Percentiles rank a stretch among this genome's conserved stretches.
phyloP scores from a whole-genome alignment of 2,888 invertebrate species.

The Elmis aenea region DNA sequence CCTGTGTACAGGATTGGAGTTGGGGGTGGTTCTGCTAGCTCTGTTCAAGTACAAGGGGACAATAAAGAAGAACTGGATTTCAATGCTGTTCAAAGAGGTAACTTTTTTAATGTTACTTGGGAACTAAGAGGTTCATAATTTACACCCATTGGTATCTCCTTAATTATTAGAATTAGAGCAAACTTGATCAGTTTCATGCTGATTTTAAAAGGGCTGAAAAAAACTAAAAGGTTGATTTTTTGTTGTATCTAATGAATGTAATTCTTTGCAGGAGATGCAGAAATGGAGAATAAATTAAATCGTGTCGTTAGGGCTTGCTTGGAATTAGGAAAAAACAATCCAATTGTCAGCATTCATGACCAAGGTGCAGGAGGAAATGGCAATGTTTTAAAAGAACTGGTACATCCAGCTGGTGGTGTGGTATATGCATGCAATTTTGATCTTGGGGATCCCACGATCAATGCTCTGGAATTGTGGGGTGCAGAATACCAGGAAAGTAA shows the following conservation, averaged over 20 bases:
- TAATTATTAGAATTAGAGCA: too few species aligned
- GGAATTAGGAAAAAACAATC: conserved; percentile 76
- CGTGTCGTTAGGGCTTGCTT: conserved; percentile 88
- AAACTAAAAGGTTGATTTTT: too few species aligned
- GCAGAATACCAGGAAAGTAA: conserved; percentile 98
- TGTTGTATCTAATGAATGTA: too few species aligned
- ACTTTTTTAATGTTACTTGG: not conserved
- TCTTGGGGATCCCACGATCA: conserved; percentile 92
- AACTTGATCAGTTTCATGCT: too few species aligned
- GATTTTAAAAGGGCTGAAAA: too few species aligned
- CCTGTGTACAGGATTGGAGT: conserved; percentile 97
- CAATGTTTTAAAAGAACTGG: conserved; percentile 94
- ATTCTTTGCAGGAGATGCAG: conserved; percentile 74
- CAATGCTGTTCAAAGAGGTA: conserved; percentile 88
- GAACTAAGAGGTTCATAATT: not conserved
- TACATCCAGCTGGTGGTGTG: conserved; percentile 90
- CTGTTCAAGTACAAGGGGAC: conserved; percentile 89
- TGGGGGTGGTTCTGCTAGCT: conserved; percentile 97
- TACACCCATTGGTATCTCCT: too few species aligned
- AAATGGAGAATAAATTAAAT: conserved; percentile 98
- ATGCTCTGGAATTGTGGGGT: conserved; percentile 92
- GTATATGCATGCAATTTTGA: conserved; percentile 83
- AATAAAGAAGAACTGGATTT: conserved; percentile 85
- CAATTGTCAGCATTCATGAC: conserved; percentile 94
- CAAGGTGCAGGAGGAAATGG: conserved; percentile 99